Evolutionary conservation across 1,140 invertebrate genomes (phyloP).

Genomic region (Sycophaga agraensis): DNA sequence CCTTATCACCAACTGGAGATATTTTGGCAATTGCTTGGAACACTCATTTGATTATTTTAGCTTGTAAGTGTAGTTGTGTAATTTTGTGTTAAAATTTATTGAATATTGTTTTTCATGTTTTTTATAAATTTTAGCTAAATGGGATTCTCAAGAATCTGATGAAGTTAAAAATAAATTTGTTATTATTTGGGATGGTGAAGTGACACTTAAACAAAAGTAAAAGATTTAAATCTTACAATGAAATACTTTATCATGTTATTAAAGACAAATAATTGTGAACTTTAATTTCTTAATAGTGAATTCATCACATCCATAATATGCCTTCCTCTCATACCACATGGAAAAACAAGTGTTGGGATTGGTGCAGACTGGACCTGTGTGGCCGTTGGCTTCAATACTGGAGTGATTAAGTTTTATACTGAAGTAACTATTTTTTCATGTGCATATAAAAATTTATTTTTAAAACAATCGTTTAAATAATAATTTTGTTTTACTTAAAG

Average conservation of each 20-base stretch:
- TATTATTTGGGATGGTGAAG: conserved; percentile 52
- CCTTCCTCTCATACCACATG: conserved; percentile 69
- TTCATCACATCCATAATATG: conserved; percentile 61
- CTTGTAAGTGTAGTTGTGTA: conserved; percentile 42
- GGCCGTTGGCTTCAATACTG: conserved; percentile 81
- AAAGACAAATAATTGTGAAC: not conserved
- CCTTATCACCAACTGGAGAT: conserved; percentile 50
- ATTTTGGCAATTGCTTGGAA: conserved; percentile 48
- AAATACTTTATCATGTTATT: not conserved
- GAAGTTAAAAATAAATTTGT: conserved; percentile 58
- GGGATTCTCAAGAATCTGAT: conserved; percentile 56
- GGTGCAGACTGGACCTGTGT: conserved; percentile 93
- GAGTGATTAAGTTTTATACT: conserved; percentile 85
- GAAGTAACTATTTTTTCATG: conserved; percentile 59
- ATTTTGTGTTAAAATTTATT: not conserved
- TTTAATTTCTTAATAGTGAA: conserved; percentile 53
- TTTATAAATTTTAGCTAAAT: conserved; percentile 51
- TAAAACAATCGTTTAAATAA: conserved; percentile 15
- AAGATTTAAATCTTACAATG: conserved; percentile 20
- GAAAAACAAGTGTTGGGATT: conserved; percentile 66
- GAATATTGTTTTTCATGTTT: conserved; percentile 2
- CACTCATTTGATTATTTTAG: conserved; percentile 51
- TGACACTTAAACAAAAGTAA: conserved; percentile 50
- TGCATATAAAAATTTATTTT: not conserved
- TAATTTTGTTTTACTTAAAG: conserved; percentile 48